Evolutionary conservation across 2,888 invertebrate genomes (phyloP), one percentile per base, ranked within the genome.

Genomic region (Lacanobia oleracea): DNA sequence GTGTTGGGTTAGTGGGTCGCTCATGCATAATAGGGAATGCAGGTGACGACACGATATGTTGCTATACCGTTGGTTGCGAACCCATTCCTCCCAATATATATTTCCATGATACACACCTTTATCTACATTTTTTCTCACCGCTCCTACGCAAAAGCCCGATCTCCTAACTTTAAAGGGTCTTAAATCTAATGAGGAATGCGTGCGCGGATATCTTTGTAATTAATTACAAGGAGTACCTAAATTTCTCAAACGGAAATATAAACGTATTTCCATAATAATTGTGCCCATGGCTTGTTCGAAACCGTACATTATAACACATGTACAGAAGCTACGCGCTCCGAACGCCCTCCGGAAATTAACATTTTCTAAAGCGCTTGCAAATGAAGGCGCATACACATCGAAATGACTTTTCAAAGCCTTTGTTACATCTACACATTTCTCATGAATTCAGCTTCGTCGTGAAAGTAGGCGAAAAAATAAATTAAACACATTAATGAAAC

Each of bases 361-460:
- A 91, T 91, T 93, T 93, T 93, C 91, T 90, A 91, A 92, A 92
- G 90, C 92, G 89, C 87, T 91, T 87, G 90, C 91, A 92, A 93
- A 92, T 91, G 90, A 92, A 90, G 87, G 87, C 90, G 87, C 87
- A 86, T 87, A 91, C 89, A 90, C 88, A 90, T 91, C 86, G 88
- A 89, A 90, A 91, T 91, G 87, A 91, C 89, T 91, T 91, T 91
- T 83, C 86, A 89, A 89, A 90, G 87, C 88, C 83, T 90, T 91
- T 91, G 89, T 90, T 89, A 89, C 79, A 79, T 85, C 74, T 82
- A 86, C 86, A 86, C 85, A 88, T 86, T 88, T 75, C 85, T 86
- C 86, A 84, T 80, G 84, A 88, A 88, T 85, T 86, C 83, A 76
- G 74, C 80, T 84, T 85, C 76, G 80, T 61, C 65, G 70, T 70